Base-by-base conservation (phyloP, 2,888 invertebrate species). In the Drosophila mercatorum region DNA sequence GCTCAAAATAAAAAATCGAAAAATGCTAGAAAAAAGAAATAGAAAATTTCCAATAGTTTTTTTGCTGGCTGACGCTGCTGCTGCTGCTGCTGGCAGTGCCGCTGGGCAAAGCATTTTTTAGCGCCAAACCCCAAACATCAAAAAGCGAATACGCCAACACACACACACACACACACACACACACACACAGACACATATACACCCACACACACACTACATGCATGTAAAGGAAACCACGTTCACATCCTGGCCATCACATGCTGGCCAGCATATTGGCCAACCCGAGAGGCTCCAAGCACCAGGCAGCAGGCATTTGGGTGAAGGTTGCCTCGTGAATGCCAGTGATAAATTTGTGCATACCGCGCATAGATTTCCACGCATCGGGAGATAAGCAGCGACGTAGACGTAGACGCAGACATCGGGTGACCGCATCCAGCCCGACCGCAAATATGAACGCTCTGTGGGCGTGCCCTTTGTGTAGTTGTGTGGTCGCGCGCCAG, bases 341-440 rank as follows among this genome's bases (percentile, higher is more conserved):
- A 77, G 81, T 81, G 86, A 86, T 86, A 86, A 89, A 86, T 89
- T 89, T 86, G 81, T 82, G 88, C 89, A 89, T 88, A 85, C 89
- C 79, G 86, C 76, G 81, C 85, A 85, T 89, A 89, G 83, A 86
- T 89, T 85, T 83, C 70, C 72, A 84, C 81, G 81, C 74, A 84
- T 78, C 61, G 65, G 59, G 31, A 56, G 56, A 46, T 53, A 57
- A 52, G 51, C 58, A 49, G 72, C 41, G 51, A 59, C 57, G 41
- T n/a, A 47, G 63, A 69, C 49, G 55, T 55, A 61, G 51, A 62
- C 59, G 62, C 57, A 58, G 62, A 68, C 47, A 17, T 22, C 17
- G 53, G 43, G 26, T 22, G 55, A 78, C 76, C 78, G 67, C 79
- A 76, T 72, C 73, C 69, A 79, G 81, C 79, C 76, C 68, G 69